Evolutionary conservation across 2,888 invertebrate genomes (phyloP).

Genomic region (Schizaphis graminum): DNA sequence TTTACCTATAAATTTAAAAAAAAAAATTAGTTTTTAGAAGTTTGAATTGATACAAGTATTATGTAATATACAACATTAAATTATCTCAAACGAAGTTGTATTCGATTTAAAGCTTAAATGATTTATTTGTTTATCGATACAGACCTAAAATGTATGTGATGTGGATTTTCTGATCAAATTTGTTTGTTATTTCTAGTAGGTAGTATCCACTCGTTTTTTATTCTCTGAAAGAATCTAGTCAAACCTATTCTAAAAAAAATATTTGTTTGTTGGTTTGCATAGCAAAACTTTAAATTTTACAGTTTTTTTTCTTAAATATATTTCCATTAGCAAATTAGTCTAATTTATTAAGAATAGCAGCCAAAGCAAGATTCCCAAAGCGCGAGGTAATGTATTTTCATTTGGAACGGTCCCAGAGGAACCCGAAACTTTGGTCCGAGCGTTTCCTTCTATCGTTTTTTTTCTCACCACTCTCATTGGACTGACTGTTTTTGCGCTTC

Average conservation of each 20-base stretch:
- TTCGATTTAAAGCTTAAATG: background rate
- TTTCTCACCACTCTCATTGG: conserved; percentile 36
- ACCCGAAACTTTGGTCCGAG: conserved; percentile 62
- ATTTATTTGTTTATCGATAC: background rate
- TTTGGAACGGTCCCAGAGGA: conserved; percentile 64
- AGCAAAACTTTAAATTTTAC: conserved; percentile 47
- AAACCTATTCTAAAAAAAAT: background rate
- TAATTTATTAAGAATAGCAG: conserved; percentile 63
- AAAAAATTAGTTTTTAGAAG: background rate
- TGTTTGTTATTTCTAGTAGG: conserved; percentile 22
- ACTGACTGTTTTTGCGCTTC: conserved; percentile 52
- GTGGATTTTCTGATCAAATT: conserved; percentile 23
- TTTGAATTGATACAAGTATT: background rate
- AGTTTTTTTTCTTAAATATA: background rate
- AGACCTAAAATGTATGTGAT: background rate
- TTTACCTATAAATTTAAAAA: background rate
- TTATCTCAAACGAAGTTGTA: background rate
- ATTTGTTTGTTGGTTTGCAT: background rate
- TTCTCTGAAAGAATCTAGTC: conserved; percentile 19
- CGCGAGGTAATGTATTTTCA: conserved; percentile 60
- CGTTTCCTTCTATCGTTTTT: conserved; percentile 51
- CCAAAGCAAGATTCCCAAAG: conserved; percentile 48
- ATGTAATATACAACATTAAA: background rate
- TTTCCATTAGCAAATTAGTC: conserved; percentile 63
- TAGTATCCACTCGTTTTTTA: conserved; percentile 14